A percentile compares a stretch with the other conserved stretches of the same genome.
Evolutionary conservation across 1,140 invertebrate genomes (phyloP).

Genomic region (Vanessa tameamea): DNA sequence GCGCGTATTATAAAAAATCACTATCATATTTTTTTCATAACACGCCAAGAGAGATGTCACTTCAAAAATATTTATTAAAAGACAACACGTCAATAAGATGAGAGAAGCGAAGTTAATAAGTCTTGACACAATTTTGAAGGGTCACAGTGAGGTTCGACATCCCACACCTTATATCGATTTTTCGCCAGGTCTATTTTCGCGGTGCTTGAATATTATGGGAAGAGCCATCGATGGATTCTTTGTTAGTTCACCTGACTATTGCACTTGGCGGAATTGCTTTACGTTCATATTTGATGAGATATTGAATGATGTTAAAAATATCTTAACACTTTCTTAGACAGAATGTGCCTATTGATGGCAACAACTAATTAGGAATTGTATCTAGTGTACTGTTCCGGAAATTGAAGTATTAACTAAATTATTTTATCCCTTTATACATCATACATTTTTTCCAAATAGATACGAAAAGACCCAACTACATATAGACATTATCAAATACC

Average conservation of each 20-base stretch:
- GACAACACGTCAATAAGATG: neutral
- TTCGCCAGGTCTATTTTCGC: slow-evolving; percentile 3
- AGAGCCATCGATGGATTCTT: slow-evolving; percentile 25
- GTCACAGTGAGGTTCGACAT: slow-evolving; percentile 12
- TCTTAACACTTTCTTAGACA: neutral
- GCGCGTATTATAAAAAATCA: no score
- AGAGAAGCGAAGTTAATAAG: slow-evolving; percentile 44
- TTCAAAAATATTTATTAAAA: neutral
- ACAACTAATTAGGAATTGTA: no score
- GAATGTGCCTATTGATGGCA: neutral
- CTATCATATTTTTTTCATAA: neutral
- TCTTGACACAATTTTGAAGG: slow-evolving; percentile 61
- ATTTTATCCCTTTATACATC: no score
- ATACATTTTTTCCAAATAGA: no score
- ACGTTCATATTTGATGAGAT: slow-evolving; percentile 24
- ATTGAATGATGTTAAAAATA: neutral
- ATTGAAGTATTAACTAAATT: no score
- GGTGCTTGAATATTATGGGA: slow-evolving; percentile 10
- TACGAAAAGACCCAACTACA: no score
- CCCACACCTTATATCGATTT: slow-evolving; percentile 26
- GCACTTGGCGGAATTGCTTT: slow-evolving; percentile 51
- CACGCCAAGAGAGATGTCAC: neutral
- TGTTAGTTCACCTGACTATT: slow-evolving; percentile 39
- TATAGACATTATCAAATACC: no score
- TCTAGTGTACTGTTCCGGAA: no score